Conservation (phyloP, 1,140 invertebrate species). For the Dendrolimus kikuchii region DNA sequence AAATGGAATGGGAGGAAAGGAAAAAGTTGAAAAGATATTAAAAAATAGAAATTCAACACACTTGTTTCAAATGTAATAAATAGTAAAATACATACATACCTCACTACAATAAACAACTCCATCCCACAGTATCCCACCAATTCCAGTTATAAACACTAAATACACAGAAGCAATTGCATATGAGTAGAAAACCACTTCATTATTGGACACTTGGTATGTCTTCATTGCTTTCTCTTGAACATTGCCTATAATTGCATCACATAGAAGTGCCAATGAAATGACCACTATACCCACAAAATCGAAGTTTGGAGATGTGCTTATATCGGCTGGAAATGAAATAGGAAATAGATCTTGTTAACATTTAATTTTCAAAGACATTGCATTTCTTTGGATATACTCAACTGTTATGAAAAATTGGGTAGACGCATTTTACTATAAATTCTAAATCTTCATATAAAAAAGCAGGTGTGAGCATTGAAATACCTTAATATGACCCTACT, state of each 20-base stretch:
- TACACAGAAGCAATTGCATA: slow-evolving; percentile 92
- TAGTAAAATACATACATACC: slow-evolving; percentile 68
- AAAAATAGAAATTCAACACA: too few relatives aligned
- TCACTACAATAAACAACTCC: slow-evolving; percentile 85
- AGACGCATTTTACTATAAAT: too few relatives aligned
- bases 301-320: slow-evolving; percentile 90
- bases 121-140: slow-evolving; percentile 82
- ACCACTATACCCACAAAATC: slow-evolving; percentile 87
- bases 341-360: slow-evolving; percentile 1
- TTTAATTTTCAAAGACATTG: too few relatives aligned
- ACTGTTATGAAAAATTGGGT: too few relatives aligned
- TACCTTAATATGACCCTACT: too few relatives aligned
- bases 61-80: too few relatives aligned
- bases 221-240: slow-evolving; percentile 97
- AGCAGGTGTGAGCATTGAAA: too few relatives aligned
- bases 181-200: slow-evolving; percentile 95
- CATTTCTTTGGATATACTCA: too few relatives aligned
- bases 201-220: slow-evolving; percentile 84
- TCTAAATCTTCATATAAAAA: too few relatives aligned
- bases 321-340: slow-evolving; percentile 83
- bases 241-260: slow-evolving; percentile 96
- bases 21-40: too few relatives aligned
- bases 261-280: slow-evolving; percentile 90
- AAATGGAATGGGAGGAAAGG: too few relatives aligned
- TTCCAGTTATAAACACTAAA: slow-evolving; percentile 82